A percentile compares a stretch with the other conserved stretches of the same genome.
phyloP scores from a whole-genome alignment of 2,888 invertebrate species.

The Drosophila koepferae region DNA sequence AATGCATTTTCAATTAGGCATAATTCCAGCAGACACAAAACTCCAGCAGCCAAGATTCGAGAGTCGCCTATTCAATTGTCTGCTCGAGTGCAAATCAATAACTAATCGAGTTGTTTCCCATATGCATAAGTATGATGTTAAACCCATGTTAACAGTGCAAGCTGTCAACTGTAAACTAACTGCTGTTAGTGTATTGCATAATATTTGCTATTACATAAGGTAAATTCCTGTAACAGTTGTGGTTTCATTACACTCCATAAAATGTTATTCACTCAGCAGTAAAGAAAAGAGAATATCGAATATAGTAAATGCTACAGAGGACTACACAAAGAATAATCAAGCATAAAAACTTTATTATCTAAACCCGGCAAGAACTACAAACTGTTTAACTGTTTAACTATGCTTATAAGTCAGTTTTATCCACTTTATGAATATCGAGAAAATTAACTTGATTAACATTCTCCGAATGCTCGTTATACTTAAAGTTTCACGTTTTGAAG shows the following conservation, averaged over 20 bases:
- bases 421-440: not conserved
- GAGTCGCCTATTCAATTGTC: slow-evolving; percentile 17
- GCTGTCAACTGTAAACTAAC: not conserved
- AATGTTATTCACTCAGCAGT: not conserved
- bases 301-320: not conserved
- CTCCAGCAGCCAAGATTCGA: slow-evolving; percentile 21
- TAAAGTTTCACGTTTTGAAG: slow-evolving; percentile 28
- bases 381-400: not conserved
- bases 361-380: not conserved
- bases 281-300: not conserved
- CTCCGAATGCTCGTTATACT: slow-evolving; percentile 1
- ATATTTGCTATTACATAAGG: not conserved
- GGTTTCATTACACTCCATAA: not conserved
- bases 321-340: not conserved
- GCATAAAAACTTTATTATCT: not conserved
- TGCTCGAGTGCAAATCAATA: not conserved
- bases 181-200: not conserved
- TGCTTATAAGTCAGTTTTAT: not conserved
- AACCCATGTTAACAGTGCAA: not conserved
- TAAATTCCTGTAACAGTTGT: not conserved
- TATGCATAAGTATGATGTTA: not conserved
- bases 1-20: slow-evolving; percentile 80
- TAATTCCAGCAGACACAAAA: slow-evolving; percentile 66
- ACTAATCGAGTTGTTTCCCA: not conserved
- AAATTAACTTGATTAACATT: slow-evolving; percentile 12